These are phyloP conservation scores for Hecatera dysodea DNA, from an alignment of 2,888 invertebrate genomes.

Conservation along the genomic window DNA sequence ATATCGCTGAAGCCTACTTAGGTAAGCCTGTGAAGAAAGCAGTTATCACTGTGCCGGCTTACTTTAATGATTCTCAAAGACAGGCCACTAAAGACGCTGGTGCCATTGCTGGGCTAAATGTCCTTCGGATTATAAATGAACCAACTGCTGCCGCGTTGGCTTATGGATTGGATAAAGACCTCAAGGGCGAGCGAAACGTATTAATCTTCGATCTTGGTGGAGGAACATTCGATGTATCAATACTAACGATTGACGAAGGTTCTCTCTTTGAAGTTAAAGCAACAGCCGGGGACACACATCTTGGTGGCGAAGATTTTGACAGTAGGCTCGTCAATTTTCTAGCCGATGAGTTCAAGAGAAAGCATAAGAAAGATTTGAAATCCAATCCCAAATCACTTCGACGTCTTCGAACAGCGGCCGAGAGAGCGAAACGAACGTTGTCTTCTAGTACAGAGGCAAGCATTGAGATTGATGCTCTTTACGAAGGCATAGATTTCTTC, in stretches of 20 bases:
- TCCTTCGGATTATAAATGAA: slow-evolving; percentile 95
- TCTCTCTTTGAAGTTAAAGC: slow-evolving; percentile 95
- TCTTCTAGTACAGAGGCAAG: slow-evolving; percentile 94
- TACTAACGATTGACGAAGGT: slow-evolving; percentile 95
- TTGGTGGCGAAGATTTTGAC: slow-evolving; percentile 94
- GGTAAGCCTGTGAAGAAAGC: slow-evolving; percentile 93
- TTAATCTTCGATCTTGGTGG: slow-evolving; percentile 92
- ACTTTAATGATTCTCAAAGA: slow-evolving; percentile 93
- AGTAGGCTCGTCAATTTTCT: slow-evolving; percentile 92
- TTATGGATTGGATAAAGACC: slow-evolving; percentile 93
- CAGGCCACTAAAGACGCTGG: slow-evolving; percentile 96
- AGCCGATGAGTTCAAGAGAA: slow-evolving; percentile 93
- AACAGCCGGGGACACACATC: slow-evolving; percentile 96
- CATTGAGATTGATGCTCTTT: slow-evolving; percentile 94
- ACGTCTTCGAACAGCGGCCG: slow-evolving; percentile 94
- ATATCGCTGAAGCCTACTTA: slow-evolving; percentile 93
- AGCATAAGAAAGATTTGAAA: slow-evolving; percentile 92
- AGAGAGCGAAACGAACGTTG: slow-evolving; percentile 94
- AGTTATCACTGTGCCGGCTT: slow-evolving; percentile 95
- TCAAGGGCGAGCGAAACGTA: slow-evolving; percentile 92
- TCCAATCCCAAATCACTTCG: slow-evolving; percentile 92
- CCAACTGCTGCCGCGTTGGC: slow-evolving; percentile 95
- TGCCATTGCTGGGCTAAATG: slow-evolving; percentile 93
- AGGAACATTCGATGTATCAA: slow-evolving; percentile 95
- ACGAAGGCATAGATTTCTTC: slow-evolving; percentile 93